Conservation (phyloP, 2,113 vertebrate genomes). For the Apaloderma vittatum region DNA sequence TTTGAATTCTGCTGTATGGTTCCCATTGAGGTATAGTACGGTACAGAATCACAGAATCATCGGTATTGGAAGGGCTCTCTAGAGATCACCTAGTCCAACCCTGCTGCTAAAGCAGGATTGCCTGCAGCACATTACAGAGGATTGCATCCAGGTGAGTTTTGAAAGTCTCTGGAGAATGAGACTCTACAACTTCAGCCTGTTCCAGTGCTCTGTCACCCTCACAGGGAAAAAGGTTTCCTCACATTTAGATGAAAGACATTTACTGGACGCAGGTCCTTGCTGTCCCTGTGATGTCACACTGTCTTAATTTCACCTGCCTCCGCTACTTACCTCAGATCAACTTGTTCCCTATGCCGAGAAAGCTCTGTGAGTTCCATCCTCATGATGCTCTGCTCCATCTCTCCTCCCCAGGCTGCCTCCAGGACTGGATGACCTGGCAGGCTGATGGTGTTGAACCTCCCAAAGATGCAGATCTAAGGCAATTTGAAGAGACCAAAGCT, state of each 20-base stretch:
- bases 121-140: no score
- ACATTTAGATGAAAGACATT: background rate
- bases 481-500: background rate
- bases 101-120: no score
- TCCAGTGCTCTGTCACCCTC: no score
- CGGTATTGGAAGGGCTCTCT: no score
- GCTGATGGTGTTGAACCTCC: background rate
- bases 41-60: no score
- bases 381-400: background rate
- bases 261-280: background rate
- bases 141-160: no score
- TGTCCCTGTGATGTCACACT: background rate
- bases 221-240: no score
- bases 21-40: background rate
- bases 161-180: no score
- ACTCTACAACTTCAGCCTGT: no score
- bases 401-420: background rate
- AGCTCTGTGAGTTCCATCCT: background rate
- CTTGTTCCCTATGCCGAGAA: background rate
- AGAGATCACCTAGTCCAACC: no score
- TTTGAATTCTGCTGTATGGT: background rate
- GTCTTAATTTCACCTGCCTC: background rate
- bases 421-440: background rate
- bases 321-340: background rate
- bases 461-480: background rate